Conservation (phyloP, 2,113 vertebrate genomes). For the Australoheros scitulus region DNA sequence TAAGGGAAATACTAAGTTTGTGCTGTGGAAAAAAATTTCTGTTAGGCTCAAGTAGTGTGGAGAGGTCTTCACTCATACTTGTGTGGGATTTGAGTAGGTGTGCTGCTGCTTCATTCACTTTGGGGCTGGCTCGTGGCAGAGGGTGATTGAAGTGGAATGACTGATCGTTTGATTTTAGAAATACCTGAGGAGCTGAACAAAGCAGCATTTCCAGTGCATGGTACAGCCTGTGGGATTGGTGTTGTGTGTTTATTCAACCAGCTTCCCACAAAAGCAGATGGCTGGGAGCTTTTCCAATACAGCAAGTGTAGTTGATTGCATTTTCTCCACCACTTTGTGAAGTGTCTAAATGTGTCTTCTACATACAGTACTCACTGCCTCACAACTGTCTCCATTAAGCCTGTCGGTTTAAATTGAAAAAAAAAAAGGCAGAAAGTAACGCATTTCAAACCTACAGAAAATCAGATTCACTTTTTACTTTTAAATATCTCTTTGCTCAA, state of each 20-base stretch:
- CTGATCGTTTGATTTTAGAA: slow-evolving; percentile 70
- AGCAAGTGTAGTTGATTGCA: slow-evolving; percentile 61
- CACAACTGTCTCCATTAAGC: background rate
- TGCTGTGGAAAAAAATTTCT: slow-evolving; percentile 5
- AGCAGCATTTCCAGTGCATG: slow-evolving; percentile 27
- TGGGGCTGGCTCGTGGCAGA: slow-evolving; percentile 39
- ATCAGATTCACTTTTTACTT: background rate
- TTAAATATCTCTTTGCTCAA: background rate
- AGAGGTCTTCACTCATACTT: slow-evolving; percentile 33
- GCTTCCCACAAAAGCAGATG: slow-evolving; percentile 51
- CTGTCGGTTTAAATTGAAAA: background rate
- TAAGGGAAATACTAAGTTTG: background rate
- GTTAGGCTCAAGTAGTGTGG: background rate
- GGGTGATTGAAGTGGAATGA: slow-evolving; percentile 67
- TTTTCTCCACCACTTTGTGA: slow-evolving; percentile 47
- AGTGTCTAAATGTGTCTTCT: slow-evolving; percentile 49
- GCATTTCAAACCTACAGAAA: background rate
- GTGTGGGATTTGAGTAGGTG: slow-evolving; percentile 34
- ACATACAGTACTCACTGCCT: slow-evolving; percentile 30
- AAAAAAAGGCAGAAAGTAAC: background rate
- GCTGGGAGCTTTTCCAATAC: slow-evolving; percentile 73
- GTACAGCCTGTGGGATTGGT: slow-evolving; percentile 40
- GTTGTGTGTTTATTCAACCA: slow-evolving; percentile 37
- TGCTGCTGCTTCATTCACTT: slow-evolving; percentile 39
- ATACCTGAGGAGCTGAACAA: slow-evolving; percentile 57